phyloP scores from a whole-genome alignment of 2,797 vertebrate species.

The Aotus griseimembra region DNA sequence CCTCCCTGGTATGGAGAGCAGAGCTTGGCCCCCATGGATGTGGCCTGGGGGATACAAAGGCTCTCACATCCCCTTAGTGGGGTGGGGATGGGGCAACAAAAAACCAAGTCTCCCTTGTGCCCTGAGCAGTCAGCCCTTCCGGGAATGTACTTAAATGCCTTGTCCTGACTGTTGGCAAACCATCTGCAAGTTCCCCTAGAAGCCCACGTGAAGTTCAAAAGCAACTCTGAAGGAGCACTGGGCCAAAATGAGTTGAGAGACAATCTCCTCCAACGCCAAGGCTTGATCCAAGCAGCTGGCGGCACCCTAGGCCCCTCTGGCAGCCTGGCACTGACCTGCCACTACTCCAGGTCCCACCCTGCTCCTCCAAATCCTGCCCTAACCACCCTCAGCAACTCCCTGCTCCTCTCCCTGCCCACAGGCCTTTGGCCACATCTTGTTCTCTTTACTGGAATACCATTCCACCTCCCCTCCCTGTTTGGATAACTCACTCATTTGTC shows the following conservation, averaged over 20 bases:
- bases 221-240: neutral
- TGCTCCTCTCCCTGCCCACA: neutral
- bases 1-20: neutral
- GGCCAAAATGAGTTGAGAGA: neutral
- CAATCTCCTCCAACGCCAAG: neutral
- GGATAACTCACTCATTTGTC: neutral
- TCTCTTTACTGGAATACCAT: conserved; percentile 30
- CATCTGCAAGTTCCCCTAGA: neutral
- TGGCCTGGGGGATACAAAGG: neutral
- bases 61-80: neutral
- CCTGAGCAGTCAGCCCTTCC: neutral
- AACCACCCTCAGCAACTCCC: neutral
- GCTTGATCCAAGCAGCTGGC: neutral
- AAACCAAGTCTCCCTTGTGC: neutral
- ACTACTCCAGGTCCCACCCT: neutral
- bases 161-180: neutral
- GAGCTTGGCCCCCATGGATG: neutral
- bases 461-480: neutral
- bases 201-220: conserved; percentile 6
- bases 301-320: neutral
- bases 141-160: neutral
- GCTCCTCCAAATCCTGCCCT: neutral
- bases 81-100: neutral
- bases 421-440: neutral
- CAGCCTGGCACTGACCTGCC: neutral